Evolutionary conservation across 2,888 invertebrate genomes (phyloP).

Genomic region (Hofmannophila pseudospretella): DNA sequence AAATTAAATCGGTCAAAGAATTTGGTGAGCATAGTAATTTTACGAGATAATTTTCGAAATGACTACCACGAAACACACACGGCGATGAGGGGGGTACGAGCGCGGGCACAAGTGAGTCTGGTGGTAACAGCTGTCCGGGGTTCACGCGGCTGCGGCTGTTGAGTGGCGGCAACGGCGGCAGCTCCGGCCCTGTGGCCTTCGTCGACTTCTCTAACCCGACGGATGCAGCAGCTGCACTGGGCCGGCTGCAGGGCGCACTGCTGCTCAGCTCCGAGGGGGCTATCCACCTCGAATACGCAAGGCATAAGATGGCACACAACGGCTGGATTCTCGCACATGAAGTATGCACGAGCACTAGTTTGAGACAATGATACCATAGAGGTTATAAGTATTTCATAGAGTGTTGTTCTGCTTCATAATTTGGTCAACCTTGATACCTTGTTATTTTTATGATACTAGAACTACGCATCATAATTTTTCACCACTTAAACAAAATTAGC

Average conservation of each 20-base stretch:
- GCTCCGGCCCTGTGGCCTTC: conserved; percentile 93
- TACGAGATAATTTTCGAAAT: conserved; percentile 13
- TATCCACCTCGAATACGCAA: conserved; percentile 99
- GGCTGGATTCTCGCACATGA: conserved; percentile 77
- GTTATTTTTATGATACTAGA: too few relatives aligned
- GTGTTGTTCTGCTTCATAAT: too few relatives aligned
- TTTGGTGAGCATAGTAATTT: neutral
- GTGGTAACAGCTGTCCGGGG: conserved; percentile 95
- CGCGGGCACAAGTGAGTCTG: conserved; percentile 60
- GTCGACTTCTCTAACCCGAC: conserved; percentile 97
- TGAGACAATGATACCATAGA: conserved; percentile 14
- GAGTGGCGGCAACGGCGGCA: conserved; percentile 84
- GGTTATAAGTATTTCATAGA: too few relatives aligned
- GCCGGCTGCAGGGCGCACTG: conserved; percentile 96
- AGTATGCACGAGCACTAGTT: conserved; percentile 68
- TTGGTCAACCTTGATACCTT: too few relatives aligned
- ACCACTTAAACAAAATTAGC: too few relatives aligned
- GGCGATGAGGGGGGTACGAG: conserved; percentile 49
- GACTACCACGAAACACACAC: conserved; percentile 1
- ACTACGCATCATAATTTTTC: too few relatives aligned
- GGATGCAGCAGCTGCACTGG: conserved; percentile 95
- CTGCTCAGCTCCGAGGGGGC: conserved; percentile 97
- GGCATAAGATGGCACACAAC: conserved; percentile 96
- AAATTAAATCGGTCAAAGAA: neutral
- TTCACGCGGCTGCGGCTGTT: conserved; percentile 98